Conservation (phyloP, 1,140 invertebrate species). For the Bombus cullumanus region DNA sequence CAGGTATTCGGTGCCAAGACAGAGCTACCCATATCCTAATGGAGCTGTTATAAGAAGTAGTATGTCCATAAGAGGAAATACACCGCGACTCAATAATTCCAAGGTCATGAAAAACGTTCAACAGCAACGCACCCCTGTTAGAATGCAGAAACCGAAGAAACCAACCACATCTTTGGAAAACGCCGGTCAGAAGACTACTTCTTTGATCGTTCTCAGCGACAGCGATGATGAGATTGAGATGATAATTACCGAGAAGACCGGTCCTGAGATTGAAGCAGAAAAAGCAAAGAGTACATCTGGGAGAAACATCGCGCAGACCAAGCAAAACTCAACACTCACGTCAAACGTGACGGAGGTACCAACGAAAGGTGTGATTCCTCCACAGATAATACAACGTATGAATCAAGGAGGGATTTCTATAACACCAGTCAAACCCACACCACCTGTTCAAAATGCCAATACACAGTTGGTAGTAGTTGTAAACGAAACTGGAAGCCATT, state of each 20-base stretch:
- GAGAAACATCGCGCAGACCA: background rate
- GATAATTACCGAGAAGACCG: conserved; percentile 74
- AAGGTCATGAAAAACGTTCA: background rate
- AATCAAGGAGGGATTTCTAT: conserved; percentile 80
- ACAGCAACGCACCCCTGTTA: background rate
- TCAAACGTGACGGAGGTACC: conserved; percentile 55
- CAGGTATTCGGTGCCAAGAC: conserved; percentile 15
- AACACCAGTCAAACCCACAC: conserved; percentile 74
- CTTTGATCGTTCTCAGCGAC: conserved; percentile 78
- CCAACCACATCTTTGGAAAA: background rate
- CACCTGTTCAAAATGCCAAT: conserved; percentile 25
- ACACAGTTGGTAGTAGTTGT: conserved; percentile 80
- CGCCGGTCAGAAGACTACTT: conserved; percentile 70
- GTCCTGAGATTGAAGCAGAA: background rate
- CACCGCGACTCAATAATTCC: background rate
- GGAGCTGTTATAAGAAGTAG: conserved; percentile 62
- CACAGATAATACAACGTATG: conserved; percentile 77
- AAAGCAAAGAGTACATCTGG: background rate
- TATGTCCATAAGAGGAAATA: conserved; percentile 20
- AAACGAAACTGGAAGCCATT: conserved; percentile 81
- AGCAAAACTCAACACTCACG: conserved; percentile 59
- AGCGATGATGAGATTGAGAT: conserved; percentile 81
- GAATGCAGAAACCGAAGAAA: background rate
- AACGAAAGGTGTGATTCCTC: conserved; percentile 65
- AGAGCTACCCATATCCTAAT: conserved; percentile 58